Base-by-base conservation (phyloP, 2,797 vertebrate species). In the Merluccius polli region DNA sequence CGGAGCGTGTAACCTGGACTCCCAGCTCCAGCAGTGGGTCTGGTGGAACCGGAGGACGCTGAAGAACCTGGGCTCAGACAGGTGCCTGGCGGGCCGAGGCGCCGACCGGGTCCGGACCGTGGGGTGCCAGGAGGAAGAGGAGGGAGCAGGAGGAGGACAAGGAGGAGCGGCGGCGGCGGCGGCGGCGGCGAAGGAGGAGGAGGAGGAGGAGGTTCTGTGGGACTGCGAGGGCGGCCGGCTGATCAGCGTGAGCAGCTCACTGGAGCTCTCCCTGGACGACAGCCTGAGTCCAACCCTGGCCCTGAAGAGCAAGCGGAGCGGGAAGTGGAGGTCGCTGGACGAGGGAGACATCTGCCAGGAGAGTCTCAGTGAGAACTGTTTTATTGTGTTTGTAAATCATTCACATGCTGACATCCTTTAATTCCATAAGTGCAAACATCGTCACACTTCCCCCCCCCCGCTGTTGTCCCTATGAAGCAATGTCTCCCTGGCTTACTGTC, bases 271-370 rank as follows among this genome's bases (percentile, higher is more conserved):
- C 1, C 15, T 77, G 0, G 71, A 86, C 0, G 83, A 83, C 0
- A 65, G 38, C 1, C 81, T 0, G 4, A 0, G 4, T 68, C 59
- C 90, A 31, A 75, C 70, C 13, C 85, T 93, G 15, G 73, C 81
- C 38, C 72, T 72, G 10, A 48, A 69, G 0, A 83, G 69, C n/a
- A 88, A 87, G 79, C 73, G 81, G 2, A 83, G 21, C 3, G 70
- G 89, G 67, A 87, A 38, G 48, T 94, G 93, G 93, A 93, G 67
- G 11, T 93, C 93, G 75, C 76, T 92, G 76, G 90, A 91, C 36
- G 72, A 77, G n/a, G 86, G 81, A 0, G 84, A 92, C 80, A 85
- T 95, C 85, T 95, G 94, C 79, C 85, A 90, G 18, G 85, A 90
- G 12, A 91, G 68, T 18, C 87, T 89, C 30, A 86, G 93, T 94